phyloP scores from a whole-genome alignment of 2,797 vertebrate species.

The Hozukius guyotensis region DNA sequence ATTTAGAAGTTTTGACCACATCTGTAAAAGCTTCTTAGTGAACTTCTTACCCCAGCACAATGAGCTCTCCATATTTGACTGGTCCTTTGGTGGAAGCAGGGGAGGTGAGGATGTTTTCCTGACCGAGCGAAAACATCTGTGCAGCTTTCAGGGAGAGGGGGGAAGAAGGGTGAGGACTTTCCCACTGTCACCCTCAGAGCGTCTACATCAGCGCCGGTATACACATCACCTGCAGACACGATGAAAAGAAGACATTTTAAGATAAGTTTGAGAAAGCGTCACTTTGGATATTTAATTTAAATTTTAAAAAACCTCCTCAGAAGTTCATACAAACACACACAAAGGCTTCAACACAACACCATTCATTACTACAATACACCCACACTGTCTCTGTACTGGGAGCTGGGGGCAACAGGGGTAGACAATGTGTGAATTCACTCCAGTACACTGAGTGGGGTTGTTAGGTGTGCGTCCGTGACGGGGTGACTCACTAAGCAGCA shows the following conservation, averaged over 20 bases:
- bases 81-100: conserved; percentile 85
- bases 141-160: neutral
- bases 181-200: conserved; percentile 48
- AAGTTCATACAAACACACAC: conserved; percentile 1
- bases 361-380: conserved; percentile 28
- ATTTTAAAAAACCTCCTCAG: neutral
- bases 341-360: conserved; percentile 10
- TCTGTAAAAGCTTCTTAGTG: neutral
- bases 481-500: conserved; percentile 39
- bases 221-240: conserved; percentile 43
- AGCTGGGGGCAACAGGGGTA: neutral
- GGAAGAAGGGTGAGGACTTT: neutral
- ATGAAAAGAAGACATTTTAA: neutral
- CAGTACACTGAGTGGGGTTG: conserved; percentile 43
- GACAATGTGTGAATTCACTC: conserved; percentile 55
- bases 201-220: conserved; percentile 18
- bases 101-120: conserved; percentile 89
- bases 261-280: neutral
- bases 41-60: conserved; percentile 90
- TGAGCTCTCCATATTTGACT: conserved; percentile 94
- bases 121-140: conserved; percentile 77
- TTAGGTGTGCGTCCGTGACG: conserved; percentile 25
- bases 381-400: conserved; percentile 39
- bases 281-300: conserved; percentile 2
- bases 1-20: neutral